phyloP scores from a whole-genome alignment of 2,888 invertebrate genomes.

The Geotrupes spiniger region DNA sequence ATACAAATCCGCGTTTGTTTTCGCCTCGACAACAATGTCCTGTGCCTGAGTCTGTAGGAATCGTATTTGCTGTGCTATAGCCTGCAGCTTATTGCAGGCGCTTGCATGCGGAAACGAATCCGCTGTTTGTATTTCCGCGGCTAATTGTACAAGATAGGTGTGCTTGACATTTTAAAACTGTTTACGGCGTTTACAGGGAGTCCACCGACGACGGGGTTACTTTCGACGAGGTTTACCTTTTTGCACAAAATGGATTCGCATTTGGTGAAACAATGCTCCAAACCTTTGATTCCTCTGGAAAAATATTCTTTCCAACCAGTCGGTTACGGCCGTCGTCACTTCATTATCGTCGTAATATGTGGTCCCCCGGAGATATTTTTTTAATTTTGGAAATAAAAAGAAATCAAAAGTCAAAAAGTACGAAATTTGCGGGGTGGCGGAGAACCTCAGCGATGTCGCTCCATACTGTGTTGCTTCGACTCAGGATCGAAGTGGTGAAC shows the following conservation, averaged over 20 bases:
- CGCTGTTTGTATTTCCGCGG: slow-evolving; percentile 46
- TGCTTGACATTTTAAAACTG: slow-evolving; percentile 11
- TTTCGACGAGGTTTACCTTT: slow-evolving; percentile 17
- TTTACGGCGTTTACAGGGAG: slow-evolving; percentile 9
- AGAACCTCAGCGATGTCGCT: too few species aligned
- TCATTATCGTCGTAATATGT: too few species aligned
- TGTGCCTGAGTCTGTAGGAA: slow-evolving; percentile 65
- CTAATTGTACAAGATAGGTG: slow-evolving; percentile 23
- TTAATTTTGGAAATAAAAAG: too few species aligned
- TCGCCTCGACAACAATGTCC: slow-evolving; percentile 58
- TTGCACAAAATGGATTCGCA: slow-evolving; percentile 9
- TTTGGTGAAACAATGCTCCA: too few species aligned
- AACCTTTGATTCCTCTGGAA: too few species aligned
- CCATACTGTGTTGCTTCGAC: too few species aligned
- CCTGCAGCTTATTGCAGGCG: slow-evolving; percentile 62
- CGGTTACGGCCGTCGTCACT: too few species aligned
- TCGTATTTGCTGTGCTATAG: slow-evolving; percentile 66
- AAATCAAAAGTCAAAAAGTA: too few species aligned
- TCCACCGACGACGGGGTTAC: slow-evolving; percentile 2
- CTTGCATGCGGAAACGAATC: slow-evolving; percentile 59
- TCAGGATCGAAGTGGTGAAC: too few species aligned
- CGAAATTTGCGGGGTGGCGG: too few species aligned
- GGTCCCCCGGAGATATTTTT: too few species aligned
- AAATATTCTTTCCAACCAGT: too few species aligned
- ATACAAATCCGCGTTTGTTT: slow-evolving; percentile 60